These are phyloP conservation scores for Pinna nobilis DNA, from an alignment of 1,140 invertebrate species.

Conservation along the genomic window DNA sequence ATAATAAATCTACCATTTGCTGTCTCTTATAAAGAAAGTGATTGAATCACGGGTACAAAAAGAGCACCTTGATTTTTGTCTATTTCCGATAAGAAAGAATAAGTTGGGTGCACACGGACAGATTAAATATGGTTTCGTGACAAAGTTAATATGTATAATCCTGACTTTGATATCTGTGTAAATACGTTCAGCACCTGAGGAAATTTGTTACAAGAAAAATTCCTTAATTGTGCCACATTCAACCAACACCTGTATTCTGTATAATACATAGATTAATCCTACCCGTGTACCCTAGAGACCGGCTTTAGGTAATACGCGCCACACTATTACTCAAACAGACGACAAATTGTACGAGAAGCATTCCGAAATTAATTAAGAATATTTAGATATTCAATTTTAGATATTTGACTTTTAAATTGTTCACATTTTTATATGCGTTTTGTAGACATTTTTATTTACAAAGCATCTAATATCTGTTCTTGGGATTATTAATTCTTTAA, in stretches of 20 bases:
- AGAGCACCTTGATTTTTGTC: no score
- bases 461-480: conserved; percentile 5
- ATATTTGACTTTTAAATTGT: conserved; percentile 10
- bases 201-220: not conserved
- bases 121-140: conserved; percentile 5
- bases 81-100: conserved; percentile 6
- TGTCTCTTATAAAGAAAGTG: not conserved
- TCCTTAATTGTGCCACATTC: conserved; percentile 3
- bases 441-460: not conserved
- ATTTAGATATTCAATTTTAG: conserved; percentile 11
- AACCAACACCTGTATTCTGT: conserved; percentile 2
- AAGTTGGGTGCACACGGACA: not conserved
- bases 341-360: not conserved
- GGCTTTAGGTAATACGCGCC: not conserved
- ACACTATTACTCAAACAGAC: conserved; percentile 6
- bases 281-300: conserved; percentile 15
- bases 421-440: conserved; percentile 1
- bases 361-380: conserved; percentile 11
- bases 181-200: conserved; percentile 15
- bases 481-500: conserved; percentile 1
- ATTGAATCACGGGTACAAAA: no score
- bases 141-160: conserved; percentile 30
- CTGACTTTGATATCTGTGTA: conserved; percentile 14
- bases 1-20: not conserved
- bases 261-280: conserved; percentile 7